Evolutionary conservation across 1,140 invertebrate species (phyloP).

Genomic region (Megathymus violae): DNA sequence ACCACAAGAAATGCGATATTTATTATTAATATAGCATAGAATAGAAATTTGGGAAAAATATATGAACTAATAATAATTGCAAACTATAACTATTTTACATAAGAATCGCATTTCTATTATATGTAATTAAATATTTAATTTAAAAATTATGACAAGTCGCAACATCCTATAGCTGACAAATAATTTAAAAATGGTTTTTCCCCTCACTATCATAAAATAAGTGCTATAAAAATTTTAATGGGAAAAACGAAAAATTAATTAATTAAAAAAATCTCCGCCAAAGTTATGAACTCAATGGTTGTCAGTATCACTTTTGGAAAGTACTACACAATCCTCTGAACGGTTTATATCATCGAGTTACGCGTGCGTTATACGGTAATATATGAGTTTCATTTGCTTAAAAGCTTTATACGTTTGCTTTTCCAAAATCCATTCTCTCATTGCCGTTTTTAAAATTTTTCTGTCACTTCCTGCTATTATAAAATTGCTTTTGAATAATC

Average conservation of each 20-base stretch:
- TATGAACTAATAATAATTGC: too few relatives aligned
- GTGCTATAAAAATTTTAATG: background rate
- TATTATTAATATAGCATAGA: too few relatives aligned
- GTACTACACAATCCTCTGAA: conserved; percentile 71
- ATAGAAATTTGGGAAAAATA: too few relatives aligned
- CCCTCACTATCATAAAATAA: too few relatives aligned
- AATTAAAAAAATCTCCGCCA: background rate
- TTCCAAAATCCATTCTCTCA: conserved; percentile 61
- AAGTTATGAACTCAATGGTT: conserved; percentile 50
- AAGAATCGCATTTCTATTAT: too few relatives aligned
- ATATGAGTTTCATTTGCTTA: conserved; percentile 79
- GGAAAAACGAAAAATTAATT: background rate
- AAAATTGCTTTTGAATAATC: conserved; percentile 5
- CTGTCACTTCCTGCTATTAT: conserved; percentile 40
- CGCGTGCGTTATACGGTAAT: conserved; percentile 76
- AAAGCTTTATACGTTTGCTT: conserved; percentile 74
- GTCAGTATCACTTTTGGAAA: conserved; percentile 55
- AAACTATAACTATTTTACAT: too few relatives aligned
- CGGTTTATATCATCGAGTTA: conserved; percentile 70
- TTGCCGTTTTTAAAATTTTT: conserved; percentile 64
- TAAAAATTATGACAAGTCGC: too few relatives aligned
- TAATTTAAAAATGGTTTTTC: too few relatives aligned
- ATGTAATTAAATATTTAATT: too few relatives aligned
- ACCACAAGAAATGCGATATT: too few relatives aligned
- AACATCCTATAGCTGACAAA: too few relatives aligned